Conservation (phyloP, 2,888 invertebrate species). For the Trissonchulus latispiculum region DNA sequence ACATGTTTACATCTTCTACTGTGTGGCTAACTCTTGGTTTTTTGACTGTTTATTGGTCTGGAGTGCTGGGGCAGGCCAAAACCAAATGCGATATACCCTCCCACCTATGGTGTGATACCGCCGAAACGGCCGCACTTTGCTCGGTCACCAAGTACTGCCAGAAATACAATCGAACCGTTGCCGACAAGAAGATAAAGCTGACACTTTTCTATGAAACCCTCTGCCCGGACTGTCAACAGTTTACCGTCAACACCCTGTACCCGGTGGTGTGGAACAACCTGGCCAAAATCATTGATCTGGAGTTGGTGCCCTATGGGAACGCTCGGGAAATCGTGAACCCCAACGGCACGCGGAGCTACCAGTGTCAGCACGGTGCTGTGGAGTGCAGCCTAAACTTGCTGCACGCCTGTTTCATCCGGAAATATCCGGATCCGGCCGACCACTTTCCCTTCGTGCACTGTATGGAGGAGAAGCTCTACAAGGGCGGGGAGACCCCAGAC, state of each 20-base stretch:
- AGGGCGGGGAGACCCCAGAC: not conserved
- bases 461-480: not conserved
- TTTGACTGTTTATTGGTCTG: too few relatives aligned
- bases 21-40: too few relatives aligned
- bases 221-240: conserved; percentile 22
- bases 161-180: conserved; percentile 1
- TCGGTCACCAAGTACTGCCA: not conserved
- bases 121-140: conserved; percentile 3
- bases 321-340: conserved; percentile 24
- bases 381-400: conserved; percentile 15
- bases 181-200: conserved; percentile 4
- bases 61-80: too few relatives aligned
- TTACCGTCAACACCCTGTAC: conserved; percentile 15
- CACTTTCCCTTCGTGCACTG: conserved; percentile 5
- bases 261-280: conserved; percentile 32
- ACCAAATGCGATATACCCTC: conserved; percentile 12
- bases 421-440: not conserved
- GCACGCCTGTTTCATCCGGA: too few relatives aligned
- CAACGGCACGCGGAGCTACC: conserved; percentile 2
- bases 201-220: conserved; percentile 20
- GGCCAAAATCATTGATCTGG: conserved; percentile 33
- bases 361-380: conserved; percentile 16
- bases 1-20: too few relatives aligned
- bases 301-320: conserved; percentile 40
- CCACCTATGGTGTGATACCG: conserved; percentile 14